Conservation (phyloP, 2,797 vertebrate genomes). For the Enteromius treurensis region DNA sequence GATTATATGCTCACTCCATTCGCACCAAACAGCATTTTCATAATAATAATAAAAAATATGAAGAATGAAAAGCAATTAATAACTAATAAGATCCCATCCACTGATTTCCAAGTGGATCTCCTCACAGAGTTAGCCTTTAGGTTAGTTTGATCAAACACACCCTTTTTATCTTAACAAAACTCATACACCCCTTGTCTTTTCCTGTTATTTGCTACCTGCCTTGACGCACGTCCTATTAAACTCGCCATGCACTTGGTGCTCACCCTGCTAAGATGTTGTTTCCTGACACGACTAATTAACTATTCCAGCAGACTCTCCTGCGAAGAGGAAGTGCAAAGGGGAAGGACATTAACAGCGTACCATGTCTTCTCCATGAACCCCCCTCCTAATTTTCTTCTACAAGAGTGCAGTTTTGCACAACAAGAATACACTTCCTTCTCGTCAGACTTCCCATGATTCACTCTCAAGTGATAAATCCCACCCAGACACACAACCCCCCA, state of each 20-base stretch:
- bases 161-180: slow-evolving; percentile 72
- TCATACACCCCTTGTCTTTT: slow-evolving; percentile 78
- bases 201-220: slow-evolving; percentile 85
- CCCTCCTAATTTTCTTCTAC: slow-evolving; percentile 45
- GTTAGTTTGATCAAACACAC: slow-evolving; percentile 72
- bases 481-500: slow-evolving; percentile 45
- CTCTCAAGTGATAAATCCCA: slow-evolving; percentile 59
- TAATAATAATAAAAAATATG: slow-evolving; percentile 1
- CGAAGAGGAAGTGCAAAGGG: slow-evolving; percentile 69
- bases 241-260: slow-evolving; percentile 71
- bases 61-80: not conserved
- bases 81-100: slow-evolving; percentile 10
- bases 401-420: slow-evolving; percentile 70
- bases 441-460: slow-evolving; percentile 72
- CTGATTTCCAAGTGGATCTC: slow-evolving; percentile 29
- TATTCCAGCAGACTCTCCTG: slow-evolving; percentile 61
- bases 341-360: slow-evolving; percentile 68
- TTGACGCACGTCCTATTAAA: slow-evolving; percentile 82
- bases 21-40: not conserved
- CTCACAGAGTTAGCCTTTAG: slow-evolving; percentile 52
- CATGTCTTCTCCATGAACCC: slow-evolving; percentile 68
- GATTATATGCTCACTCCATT: slow-evolving; percentile 3
- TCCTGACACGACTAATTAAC: slow-evolving; percentile 64
- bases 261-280: slow-evolving; percentile 59
- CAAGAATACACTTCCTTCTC: slow-evolving; percentile 78